Evolutionary conservation across 1,140 invertebrate species (phyloP).

Genomic region (Aphaenogaster ashmeadi): DNA sequence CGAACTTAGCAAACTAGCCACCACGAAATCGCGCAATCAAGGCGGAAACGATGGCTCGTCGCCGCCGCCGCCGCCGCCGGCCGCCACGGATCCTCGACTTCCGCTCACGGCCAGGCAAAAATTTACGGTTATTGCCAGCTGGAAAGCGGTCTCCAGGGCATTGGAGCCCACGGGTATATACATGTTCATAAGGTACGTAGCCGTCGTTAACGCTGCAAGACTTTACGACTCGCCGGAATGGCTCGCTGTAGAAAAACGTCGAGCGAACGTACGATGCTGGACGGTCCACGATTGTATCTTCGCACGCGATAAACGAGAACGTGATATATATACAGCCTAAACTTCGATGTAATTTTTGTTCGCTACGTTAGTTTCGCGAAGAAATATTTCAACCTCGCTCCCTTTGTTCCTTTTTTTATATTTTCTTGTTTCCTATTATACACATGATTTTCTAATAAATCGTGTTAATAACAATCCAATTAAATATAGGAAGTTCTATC

Average conservation of each 20-base stretch:
- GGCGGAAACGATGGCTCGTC: constrained; percentile 82
- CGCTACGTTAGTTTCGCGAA: background rate
- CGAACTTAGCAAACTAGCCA: constrained; percentile 91
- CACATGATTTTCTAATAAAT: background rate
- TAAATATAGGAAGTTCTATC: background rate
- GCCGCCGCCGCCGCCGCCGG: constrained; percentile 87
- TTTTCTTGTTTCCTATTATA: background rate
- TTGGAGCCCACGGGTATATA: constrained; percentile 95
- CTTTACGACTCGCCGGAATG: constrained; percentile 19
- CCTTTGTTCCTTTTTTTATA: background rate
- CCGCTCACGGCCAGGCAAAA: constrained; percentile 95
- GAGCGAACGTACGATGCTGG: background rate
- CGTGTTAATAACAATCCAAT: background rate
- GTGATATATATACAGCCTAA: background rate
- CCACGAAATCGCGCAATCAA: constrained; percentile 87
- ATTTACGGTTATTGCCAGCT: constrained; percentile 95
- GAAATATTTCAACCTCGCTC: background rate
- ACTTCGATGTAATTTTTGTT: background rate
- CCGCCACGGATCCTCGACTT: constrained; percentile 92
- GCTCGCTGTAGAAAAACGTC: background rate
- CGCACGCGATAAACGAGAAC: background rate
- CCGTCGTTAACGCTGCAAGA: background rate
- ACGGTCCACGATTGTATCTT: constrained; percentile 16
- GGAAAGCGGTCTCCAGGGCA: constrained; percentile 95
- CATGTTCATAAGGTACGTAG: constrained; percentile 94